A percentile compares a stretch with the other conserved stretches of the same genome.
Evolutionary conservation across 2,113 vertebrate species (phyloP).

Genomic region (Sarotherodon lohbergeri): DNA sequence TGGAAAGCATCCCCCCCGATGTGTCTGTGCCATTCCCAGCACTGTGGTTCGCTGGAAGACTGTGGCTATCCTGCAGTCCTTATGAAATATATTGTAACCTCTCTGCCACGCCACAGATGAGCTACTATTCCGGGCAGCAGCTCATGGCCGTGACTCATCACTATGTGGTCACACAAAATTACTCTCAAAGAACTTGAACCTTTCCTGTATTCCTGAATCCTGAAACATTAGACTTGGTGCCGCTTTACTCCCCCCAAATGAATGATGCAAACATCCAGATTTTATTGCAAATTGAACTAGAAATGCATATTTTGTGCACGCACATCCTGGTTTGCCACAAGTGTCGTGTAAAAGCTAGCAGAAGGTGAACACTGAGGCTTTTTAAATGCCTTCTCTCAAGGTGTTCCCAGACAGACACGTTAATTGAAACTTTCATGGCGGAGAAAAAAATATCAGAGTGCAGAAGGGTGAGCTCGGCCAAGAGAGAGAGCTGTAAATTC

Average conservation of each 20-base stretch:
- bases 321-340: neutral
- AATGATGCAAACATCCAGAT: neutral
- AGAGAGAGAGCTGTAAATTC: slow-evolving; percentile 11
- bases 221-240: slow-evolving; percentile 19
- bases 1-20: slow-evolving; percentile 5
- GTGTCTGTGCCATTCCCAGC: slow-evolving; percentile 1
- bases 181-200: slow-evolving; percentile 32
- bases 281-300: neutral
- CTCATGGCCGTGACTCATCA: slow-evolving; percentile 59
- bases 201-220: slow-evolving; percentile 35
- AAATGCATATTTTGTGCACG: neutral
- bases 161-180: slow-evolving; percentile 49
- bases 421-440: neutral
- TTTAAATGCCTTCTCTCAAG: neutral
- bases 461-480: neutral
- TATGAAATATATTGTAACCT: slow-evolving; percentile 22
- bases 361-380: neutral
- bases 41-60: neutral
- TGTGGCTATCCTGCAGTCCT: slow-evolving; percentile 21
- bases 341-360: neutral
- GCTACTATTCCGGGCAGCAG: slow-evolving; percentile 56
- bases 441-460: neutral
- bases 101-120: slow-evolving; percentile 41
- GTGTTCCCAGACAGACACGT: neutral
- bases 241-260: neutral